Evolutionary conservation across 2,797 vertebrate species (phyloP).

Genomic region (Harpagifer antarcticus): DNA sequence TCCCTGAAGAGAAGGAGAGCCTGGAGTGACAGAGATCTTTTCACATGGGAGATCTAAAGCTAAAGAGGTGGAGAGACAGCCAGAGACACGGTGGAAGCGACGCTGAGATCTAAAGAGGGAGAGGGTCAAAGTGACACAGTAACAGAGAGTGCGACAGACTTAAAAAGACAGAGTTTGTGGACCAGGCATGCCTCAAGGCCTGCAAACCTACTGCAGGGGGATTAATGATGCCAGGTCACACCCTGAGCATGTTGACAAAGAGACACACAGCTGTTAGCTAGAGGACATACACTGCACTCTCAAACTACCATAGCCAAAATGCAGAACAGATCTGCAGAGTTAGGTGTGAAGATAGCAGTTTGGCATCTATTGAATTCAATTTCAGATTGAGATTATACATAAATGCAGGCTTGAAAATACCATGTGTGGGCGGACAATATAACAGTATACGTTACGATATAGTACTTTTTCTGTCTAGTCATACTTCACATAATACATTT

Average conservation of each 20-base stretch:
- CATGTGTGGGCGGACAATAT: too few relatives aligned
- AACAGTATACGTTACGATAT: too few relatives aligned
- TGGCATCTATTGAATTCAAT: neutral
- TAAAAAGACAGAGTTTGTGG: slow-evolving; percentile 44
- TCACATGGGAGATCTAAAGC: slow-evolving; percentile 33
- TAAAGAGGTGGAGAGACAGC: slow-evolving; percentile 28
- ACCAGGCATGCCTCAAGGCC: slow-evolving; percentile 45
- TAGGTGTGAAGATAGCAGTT: too few relatives aligned
- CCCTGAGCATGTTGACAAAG: slow-evolving; percentile 66
- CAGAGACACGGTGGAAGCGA: slow-evolving; percentile 33
- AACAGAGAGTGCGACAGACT: slow-evolving; percentile 27
- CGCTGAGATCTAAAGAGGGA: slow-evolving; percentile 37
- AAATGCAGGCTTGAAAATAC: neutral
- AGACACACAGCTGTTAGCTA: slow-evolving; percentile 44
- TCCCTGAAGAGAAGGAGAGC: slow-evolving; percentile 61
- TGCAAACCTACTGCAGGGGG: slow-evolving; percentile 38
- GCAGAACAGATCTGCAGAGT: neutral
- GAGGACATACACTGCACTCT: slow-evolving; percentile 12
- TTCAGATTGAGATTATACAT: neutral
- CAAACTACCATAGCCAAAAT: slow-evolving; percentile 24
- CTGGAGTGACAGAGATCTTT: slow-evolving; percentile 40
- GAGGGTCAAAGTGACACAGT: slow-evolving; percentile 47
- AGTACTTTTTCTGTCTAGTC: too few relatives aligned
- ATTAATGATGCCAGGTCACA: slow-evolving; percentile 65
- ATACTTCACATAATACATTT: too few relatives aligned